These are phyloP conservation scores for Mesorhabditis spiculigera DNA, from an alignment of 2,888 invertebrate species.

Conservation along the genomic window DNA sequence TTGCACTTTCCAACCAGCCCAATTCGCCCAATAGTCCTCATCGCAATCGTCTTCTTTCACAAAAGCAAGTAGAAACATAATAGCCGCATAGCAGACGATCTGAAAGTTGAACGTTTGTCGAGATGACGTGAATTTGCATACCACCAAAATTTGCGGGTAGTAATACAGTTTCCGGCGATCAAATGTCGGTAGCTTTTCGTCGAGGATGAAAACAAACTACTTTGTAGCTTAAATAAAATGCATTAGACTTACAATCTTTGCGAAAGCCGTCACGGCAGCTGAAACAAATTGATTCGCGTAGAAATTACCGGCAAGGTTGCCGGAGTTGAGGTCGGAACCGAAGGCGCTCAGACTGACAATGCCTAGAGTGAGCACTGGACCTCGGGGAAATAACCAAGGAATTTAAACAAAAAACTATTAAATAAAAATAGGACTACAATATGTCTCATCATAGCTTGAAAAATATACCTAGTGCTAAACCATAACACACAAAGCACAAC, in stretches of 20 bases:
- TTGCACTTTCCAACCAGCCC: conserved; percentile 22
- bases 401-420: neutral
- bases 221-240: conserved; percentile 8
- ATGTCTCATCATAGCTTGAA: neutral
- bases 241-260: conserved; percentile 27
- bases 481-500: conserved; percentile 29
- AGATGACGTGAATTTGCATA: neutral
- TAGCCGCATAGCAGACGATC: conserved; percentile 38
- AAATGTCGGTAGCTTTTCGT: conserved; percentile 40
- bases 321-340: conserved; percentile 37
- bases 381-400: neutral
- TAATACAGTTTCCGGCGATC: conserved; percentile 51
- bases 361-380: no score
- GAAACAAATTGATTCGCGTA: conserved; percentile 35
- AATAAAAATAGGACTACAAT: neutral
- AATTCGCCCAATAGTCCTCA: conserved; percentile 21
- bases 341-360: conserved; percentile 29
- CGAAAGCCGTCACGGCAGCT: conserved; percentile 28
- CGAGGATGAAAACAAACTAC: conserved; percentile 47
- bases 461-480: conserved; percentile 29
- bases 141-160: conserved; percentile 43
- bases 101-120: neutral
- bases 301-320: conserved; percentile 34
- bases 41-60: conserved; percentile 27
- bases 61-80: conserved; percentile 38